phyloP scores from a whole-genome alignment of 2,888 invertebrate species.

The Cinara cedri region DNA sequence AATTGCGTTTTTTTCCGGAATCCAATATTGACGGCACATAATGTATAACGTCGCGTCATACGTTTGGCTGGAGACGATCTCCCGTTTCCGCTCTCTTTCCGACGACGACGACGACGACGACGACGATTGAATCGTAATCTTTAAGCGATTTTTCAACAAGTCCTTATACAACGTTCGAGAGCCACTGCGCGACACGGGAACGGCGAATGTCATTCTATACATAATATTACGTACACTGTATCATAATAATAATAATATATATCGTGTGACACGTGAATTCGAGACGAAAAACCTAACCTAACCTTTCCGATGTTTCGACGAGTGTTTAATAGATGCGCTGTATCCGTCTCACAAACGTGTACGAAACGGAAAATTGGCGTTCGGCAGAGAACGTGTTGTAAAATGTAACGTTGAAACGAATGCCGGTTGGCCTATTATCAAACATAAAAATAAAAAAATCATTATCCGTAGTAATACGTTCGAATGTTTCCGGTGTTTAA shows the following conservation, averaged over 20 bases:
- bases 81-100: neutral
- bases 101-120: neutral
- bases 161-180: neutral
- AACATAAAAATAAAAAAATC: too few species aligned
- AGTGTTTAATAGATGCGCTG: too few species aligned
- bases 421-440: too few species aligned
- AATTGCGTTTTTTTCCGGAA: constrained; percentile 9
- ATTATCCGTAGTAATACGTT: too few species aligned
- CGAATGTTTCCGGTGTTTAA: too few species aligned
- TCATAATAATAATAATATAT: neutral
- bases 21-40: constrained; percentile 19
- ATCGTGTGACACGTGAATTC: too few species aligned
- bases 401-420: too few species aligned
- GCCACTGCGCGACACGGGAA: neutral
- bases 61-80: neutral
- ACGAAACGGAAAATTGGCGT: too few species aligned
- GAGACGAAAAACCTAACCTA: too few species aligned
- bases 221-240: neutral
- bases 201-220: neutral
- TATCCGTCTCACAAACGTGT: too few species aligned
- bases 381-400: too few species aligned
- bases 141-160: constrained; percentile 19
- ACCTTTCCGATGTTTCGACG: too few species aligned
- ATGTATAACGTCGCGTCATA: neutral
- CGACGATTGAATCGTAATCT: neutral